Base-by-base conservation (phyloP, 2,888 invertebrate species). In the Caenorhabditis wallacei region DNA sequence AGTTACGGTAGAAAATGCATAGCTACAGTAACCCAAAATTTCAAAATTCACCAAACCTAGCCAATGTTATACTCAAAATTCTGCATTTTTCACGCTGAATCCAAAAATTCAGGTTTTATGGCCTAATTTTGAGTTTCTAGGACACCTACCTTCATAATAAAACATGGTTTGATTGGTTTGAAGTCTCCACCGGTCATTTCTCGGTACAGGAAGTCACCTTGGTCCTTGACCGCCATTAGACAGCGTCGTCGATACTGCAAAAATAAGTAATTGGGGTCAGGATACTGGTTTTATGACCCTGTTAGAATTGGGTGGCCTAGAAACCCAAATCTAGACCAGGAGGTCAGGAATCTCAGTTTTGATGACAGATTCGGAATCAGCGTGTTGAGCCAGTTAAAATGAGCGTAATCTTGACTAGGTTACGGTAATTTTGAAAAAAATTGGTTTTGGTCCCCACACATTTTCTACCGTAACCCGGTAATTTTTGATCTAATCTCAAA, bases 241-340 rank as follows among this genome's bases (percentile, higher is more conserved):
- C 88, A 88, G 0, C 87, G 82, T 26, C 87, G 82, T 37, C 88
- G 88, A 43, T 88, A 88, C 88, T 88, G 79, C 22, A 87, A 80
- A 43, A n/a, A n/a, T n/a, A n/a, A n/a, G n/a, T n/a, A n/a, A n/a
- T n/a, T n/a, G n/a, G n/a, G n/a, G n/a, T n/a, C n/a, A n/a, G n/a
- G n/a, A n/a, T n/a, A n/a, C n/a, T n/a, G n/a, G n/a, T n/a, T 40
- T 40, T 40, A 16, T 40, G 40, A 16, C 13, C 40, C 10, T 11
- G 2, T 40, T 40, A 10, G 40, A 4, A 2, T 40, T 40, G 40
- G 40, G 16, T 40, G 40, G 13, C 40, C 40, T 40, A 40, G 40
- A 16, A 40, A 40, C 2, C 2, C 2, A 13, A 40, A 40, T 16
- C 13, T 40, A 40, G 40, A 13, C 13, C 40, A 40, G 16, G 40